These are phyloP conservation scores for Sciaenops ocellatus DNA, from an alignment of 2,797 vertebrate genomes.

Conservation along the genomic window DNA sequence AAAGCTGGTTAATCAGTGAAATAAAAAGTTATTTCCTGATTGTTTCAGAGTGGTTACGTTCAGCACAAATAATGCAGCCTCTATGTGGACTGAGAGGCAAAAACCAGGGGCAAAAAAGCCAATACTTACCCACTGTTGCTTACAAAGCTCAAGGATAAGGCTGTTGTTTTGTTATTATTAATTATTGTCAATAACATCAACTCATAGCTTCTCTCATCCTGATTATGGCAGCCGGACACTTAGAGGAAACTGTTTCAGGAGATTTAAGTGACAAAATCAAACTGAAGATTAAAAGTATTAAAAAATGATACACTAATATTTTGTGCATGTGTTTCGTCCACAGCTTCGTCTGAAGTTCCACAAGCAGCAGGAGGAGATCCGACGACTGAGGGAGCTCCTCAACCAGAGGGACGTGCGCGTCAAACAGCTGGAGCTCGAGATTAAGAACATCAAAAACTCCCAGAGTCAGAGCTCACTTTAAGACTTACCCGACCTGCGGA, in stretches of 20 bases:
- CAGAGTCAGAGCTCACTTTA: constrained; percentile 74
- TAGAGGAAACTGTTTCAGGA: background rate
- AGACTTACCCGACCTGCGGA: constrained; percentile 50
- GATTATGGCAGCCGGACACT: background rate
- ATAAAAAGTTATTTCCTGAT: too few species aligned
- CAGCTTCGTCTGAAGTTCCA: constrained; percentile 94
- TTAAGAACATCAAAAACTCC: constrained; percentile 87
- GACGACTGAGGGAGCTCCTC: constrained; percentile 88
- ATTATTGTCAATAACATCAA: background rate
- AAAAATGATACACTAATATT: background rate
- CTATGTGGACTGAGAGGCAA: background rate
- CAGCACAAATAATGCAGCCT: background rate
- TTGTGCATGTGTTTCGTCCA: constrained; percentile 19
- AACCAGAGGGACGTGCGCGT: constrained; percentile 91
- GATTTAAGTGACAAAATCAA: background rate
- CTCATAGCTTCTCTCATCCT: background rate
- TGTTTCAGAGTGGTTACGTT: too few species aligned
- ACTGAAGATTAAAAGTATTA: background rate
- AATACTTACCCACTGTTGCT: background rate
- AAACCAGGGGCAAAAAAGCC: background rate
- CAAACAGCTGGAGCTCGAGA: constrained; percentile 93
- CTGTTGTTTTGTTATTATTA: background rate
- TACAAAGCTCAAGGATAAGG: too few species aligned
- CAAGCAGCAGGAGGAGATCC: constrained; percentile 96
- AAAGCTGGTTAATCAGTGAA: too few species aligned